These are phyloP conservation scores for Eretmocerus hayati DNA, from an alignment of 2,888 invertebrate species.

Conservation along the genomic window DNA sequence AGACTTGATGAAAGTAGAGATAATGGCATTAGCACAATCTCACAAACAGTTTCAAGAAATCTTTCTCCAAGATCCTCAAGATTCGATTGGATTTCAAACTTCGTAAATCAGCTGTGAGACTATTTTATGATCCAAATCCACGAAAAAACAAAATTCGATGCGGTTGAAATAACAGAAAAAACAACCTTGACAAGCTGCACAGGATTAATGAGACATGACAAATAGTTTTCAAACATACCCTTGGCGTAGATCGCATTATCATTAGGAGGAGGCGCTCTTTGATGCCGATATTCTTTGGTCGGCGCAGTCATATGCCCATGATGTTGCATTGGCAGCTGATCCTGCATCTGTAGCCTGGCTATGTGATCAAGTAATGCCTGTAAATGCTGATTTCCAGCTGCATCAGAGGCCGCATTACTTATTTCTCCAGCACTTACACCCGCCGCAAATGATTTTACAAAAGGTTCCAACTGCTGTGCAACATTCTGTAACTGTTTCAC, in stretches of 20 bases:
- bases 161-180: no score
- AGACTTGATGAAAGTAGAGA: no score
- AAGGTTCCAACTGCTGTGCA: conserved; percentile 61
- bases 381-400: conserved; percentile 49
- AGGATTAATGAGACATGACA: not conserved
- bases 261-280: conserved; percentile 24
- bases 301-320: conserved; percentile 26
- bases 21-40: no score
- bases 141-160: no score
- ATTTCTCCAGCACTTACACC: conserved; percentile 38
- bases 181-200: no score
- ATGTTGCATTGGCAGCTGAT: conserved; percentile 28
- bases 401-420: conserved; percentile 40
- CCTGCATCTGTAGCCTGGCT: conserved; percentile 45
- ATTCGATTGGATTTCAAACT: not conserved
- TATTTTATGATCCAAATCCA: no score
- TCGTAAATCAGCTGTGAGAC: not conserved
- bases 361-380: conserved; percentile 53
- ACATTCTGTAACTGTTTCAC: conserved; percentile 58
- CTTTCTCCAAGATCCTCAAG: no score
- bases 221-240: conserved; percentile 10
- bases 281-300: conserved; percentile 40
- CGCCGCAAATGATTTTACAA: conserved; percentile 53
- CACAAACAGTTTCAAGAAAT: not conserved
- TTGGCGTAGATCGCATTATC: conserved; percentile 12